Base-by-base conservation (phyloP, 2,797 vertebrate species). In the Chrysocyon brachyurus region DNA sequence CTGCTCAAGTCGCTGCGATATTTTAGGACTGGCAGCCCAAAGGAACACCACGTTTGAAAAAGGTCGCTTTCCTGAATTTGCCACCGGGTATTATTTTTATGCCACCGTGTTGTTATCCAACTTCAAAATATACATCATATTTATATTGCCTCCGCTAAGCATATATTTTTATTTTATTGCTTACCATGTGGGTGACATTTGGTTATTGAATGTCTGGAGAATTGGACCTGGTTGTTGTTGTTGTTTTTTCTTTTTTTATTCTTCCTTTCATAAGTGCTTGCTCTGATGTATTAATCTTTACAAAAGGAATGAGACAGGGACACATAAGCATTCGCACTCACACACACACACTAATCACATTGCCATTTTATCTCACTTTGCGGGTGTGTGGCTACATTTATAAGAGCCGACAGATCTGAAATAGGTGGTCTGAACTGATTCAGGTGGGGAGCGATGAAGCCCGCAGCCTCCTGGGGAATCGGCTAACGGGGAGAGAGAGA, bases 331-430 rank as follows among this genome's bases (percentile, higher is more conserved):
- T 14, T 56, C 59, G 0, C 90, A 6, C 95, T 26, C 36, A 91
- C 97, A 97, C 96, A 97, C 96, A 17, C 95, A 40, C 89, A 33
- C 73, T 90, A 93, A 85, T 86, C 97, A 77, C 94, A 87, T 54
- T 75, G 97, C 97, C 85, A 95, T 1, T 98, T 95, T 98, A 88
- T 97, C 98, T 96, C 12, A 94, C 95, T 92, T 83, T 89, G 92
- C 36, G 92, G 92, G 92, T 66, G 88, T 94, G 97, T 19, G 49
- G 98, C 95, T 82, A 91, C 97, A n/a, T 96, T 98, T 95, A 98
- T 95, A 95, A 96, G 98, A 98, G 98, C 98, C 96, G 98, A 94
- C 98, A 98, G 98, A 93, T 97, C 92, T 97, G 98, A 96, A 98
- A 97, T 96, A 92, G 98, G 98, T 96, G 98, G 89, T 98, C 94